A percentile compares a stretch with the other conserved stretches of the same genome.
Evolutionary conservation across 2,797 vertebrate species (phyloP).

Genomic region (Petrocephalus schoutedeni): DNA sequence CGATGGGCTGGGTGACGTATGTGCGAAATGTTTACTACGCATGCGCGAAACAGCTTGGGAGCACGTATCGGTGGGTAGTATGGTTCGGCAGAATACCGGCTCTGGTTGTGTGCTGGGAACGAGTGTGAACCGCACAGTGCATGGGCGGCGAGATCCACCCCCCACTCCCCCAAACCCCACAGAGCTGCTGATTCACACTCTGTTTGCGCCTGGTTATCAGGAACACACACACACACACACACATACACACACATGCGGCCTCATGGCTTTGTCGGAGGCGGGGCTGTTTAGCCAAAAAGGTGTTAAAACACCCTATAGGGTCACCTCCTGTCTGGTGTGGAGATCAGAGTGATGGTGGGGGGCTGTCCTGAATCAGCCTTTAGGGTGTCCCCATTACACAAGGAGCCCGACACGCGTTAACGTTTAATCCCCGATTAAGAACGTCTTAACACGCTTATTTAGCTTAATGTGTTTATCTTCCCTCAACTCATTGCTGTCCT

Average conservation of each 20-base stretch:
- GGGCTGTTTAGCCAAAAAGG: not conserved
- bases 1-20: too few relatives aligned
- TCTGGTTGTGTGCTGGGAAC: not conserved
- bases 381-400: not conserved
- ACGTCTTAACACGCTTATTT: not conserved
- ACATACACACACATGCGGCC: not conserved
- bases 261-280: not conserved
- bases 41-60: too few relatives aligned
- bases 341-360: not conserved
- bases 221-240: not conserved
- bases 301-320: not conserved
- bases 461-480: not conserved
- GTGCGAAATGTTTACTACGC: too few relatives aligned
- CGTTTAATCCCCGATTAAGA: not conserved
- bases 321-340: not conserved
- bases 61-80: too few relatives aligned
- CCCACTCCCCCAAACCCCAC: not conserved
- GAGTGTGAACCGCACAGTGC: not conserved
- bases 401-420: not conserved
- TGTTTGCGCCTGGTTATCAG: not conserved
- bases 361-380: not conserved
- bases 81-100: too few relatives aligned
- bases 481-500: not conserved
- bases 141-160: not conserved
- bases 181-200: not conserved